Evolutionary conservation across 2,888 invertebrate species (phyloP), one percentile per base, ranked within the genome.

Genomic region (Pristionchus entomophagus): DNA sequence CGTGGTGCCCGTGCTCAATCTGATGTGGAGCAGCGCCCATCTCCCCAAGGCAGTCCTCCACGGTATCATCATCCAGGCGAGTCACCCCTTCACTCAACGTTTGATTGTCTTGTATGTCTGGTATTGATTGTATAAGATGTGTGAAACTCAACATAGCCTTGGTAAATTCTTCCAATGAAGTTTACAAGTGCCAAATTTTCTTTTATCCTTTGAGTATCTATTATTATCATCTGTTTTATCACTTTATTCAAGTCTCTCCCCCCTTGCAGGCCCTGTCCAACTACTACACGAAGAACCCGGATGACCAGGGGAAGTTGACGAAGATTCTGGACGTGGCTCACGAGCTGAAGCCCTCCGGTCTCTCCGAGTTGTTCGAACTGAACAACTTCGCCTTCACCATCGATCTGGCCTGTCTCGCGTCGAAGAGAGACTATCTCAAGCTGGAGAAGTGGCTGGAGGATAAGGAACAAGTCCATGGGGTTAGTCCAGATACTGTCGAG

Each of bases 371-470:
- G 85, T 95, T 99, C 73, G 98, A 97, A 94, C 96, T 96, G 0
- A 96, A 97, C 2, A 56, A 97, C 0, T 97, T 97, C 94, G 96
- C 96, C 32, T 99, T 99, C 94, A 97, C 98, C 62, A 98, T 99
- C 90, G 99, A 99, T 94, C 95, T 99, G 91, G 99, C 99, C 0
- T 99, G 99, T 94, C 95, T 99, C 88, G 99, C 99, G 0, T 98
- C 99, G 0, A 95, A 99, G 84, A 95, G 99, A 86, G 99, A 99
- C 94, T 99, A 98, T 94, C 95, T 99, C 19, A 99, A 99, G 94
- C 95, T 99, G 32, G 99, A 99, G 94, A 99, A 99, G 94, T 99
- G 99, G 99, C 95, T 99, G 19, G 96, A 97, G 0, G 99, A 99
- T 94, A 99, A 99, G 95, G 97, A 99, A 88, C 95, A 96, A 88